Conservation (phyloP, 2,113 vertebrate species). For the Gobio gobio region DNA sequence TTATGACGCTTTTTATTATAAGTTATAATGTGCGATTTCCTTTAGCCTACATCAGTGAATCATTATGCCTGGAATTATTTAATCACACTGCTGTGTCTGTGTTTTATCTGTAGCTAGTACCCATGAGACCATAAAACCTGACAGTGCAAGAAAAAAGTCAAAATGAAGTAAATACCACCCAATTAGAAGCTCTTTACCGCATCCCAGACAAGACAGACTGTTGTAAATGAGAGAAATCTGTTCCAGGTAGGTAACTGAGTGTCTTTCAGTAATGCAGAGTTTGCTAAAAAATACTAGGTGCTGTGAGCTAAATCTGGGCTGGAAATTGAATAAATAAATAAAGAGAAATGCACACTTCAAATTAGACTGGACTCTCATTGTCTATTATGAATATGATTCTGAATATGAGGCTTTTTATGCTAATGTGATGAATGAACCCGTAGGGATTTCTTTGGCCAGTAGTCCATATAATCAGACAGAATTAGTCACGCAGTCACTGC, state of each 20-base stretch:
- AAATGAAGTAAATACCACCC: slow-evolving; percentile 12
- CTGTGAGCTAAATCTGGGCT: neutral
- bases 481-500: slow-evolving; percentile 12
- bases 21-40: neutral
- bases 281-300: slow-evolving; percentile 11
- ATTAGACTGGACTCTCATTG: neutral
- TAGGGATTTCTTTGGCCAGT: slow-evolving; percentile 31
- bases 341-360: neutral
- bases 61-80: neutral
- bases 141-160: neutral
- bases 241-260: neutral
- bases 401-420: slow-evolving; percentile 11
- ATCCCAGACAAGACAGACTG: slow-evolving; percentile 11
- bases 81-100: neutral
- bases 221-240: slow-evolving; percentile 34
- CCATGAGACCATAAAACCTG: slow-evolving; percentile 11
- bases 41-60: neutral
- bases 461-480: slow-evolving; percentile 26
- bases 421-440: neutral
- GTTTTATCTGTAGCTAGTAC: neutral
- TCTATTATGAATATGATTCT: slow-evolving; percentile 2
- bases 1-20: neutral
- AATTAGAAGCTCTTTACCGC: slow-evolving; percentile 9
- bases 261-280: slow-evolving; percentile 9
- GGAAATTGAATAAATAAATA: neutral